Percentiles rank a stretch among this genome's conserved stretches.
phyloP scores from a whole-genome alignment of 2,888 invertebrate genomes.

The Scelioninae gen. 1 region DNA sequence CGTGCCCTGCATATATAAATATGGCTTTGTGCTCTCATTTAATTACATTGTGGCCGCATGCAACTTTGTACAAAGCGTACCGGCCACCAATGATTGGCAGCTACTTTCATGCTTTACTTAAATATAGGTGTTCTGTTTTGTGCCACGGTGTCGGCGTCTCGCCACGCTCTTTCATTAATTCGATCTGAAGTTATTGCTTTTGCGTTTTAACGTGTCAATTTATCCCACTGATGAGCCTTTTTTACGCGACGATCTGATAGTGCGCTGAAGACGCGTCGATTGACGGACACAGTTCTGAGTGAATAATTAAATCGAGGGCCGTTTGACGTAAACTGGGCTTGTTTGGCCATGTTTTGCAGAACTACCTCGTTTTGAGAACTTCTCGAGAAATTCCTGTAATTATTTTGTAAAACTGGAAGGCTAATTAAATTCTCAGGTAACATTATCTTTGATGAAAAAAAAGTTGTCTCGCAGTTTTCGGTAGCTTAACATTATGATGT shows the following conservation, averaged over 20 bases:
- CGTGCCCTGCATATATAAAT: constrained; percentile 63
- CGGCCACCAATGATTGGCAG: constrained; percentile 65
- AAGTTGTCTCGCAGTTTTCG: too few species aligned
- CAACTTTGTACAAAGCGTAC: constrained; percentile 68
- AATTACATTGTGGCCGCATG: constrained; percentile 66
- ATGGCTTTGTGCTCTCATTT: constrained; percentile 68
- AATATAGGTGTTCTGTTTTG: constrained; percentile 63
- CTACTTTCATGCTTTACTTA: constrained; percentile 69
- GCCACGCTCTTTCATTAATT: constrained; percentile 67
- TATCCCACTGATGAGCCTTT: constrained; percentile 39
- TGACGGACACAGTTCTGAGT: constrained; percentile 8
- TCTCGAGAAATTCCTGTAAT: constrained; percentile 30
- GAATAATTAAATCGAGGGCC: constrained; percentile 31
- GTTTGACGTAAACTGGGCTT: background rate
- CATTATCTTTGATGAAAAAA: background rate
- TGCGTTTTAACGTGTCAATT: constrained; percentile 62
- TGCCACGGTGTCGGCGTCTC: constrained; percentile 37
- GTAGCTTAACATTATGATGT: too few species aligned
- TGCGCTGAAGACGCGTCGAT: constrained; percentile 14
- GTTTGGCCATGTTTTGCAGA: constrained; percentile 15
- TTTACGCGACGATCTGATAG: constrained; percentile 21
- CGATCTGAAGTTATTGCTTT: constrained; percentile 65
- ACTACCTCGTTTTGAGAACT: constrained; percentile 11
- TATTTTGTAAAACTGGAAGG: constrained; percentile 49
- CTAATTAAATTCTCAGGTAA: background rate